Conservation (phyloP, 2,888 invertebrate genomes). For the Sarcophaga variegata region DNA sequence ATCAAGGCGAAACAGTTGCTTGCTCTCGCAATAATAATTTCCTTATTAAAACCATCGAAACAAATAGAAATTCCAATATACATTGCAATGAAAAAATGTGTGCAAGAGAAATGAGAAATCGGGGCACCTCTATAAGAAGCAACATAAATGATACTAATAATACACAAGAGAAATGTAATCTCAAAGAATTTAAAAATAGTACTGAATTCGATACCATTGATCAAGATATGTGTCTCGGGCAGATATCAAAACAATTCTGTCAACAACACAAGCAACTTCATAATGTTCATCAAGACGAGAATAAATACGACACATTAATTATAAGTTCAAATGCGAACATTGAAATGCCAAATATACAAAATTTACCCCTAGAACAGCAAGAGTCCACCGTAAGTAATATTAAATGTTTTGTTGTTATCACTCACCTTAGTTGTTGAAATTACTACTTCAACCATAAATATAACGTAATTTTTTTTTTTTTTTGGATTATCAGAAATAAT, state of each 20-base stretch:
- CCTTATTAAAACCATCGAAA: no score
- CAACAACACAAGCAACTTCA: slow-evolving; percentile 43
- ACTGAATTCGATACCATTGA: neutral
- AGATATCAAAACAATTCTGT: slow-evolving; percentile 11
- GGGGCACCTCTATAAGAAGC: no score
- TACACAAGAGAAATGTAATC: neutral
- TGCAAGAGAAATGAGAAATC: no score
- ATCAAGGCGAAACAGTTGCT: no score
- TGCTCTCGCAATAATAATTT: no score
- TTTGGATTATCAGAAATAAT: no score
- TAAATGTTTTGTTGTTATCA: neutral
- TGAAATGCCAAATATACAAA: slow-evolving; percentile 44
- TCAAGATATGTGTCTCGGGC: neutral
- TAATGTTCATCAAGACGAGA: slow-evolving; percentile 40
- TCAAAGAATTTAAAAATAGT: slow-evolving; percentile 21
- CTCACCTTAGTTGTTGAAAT: neutral
- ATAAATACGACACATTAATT: slow-evolving; percentile 74
- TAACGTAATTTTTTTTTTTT: no score
- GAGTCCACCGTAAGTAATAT: slow-evolving; percentile 73
- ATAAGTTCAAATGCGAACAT: slow-evolving; percentile 69
- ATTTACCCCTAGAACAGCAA: slow-evolving; percentile 49
- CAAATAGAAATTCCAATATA: no score
- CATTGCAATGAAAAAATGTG: no score
- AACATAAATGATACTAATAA: neutral
- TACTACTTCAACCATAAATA: no score